These are phyloP conservation scores for Smithornis capensis DNA, from an alignment of 2,113 vertebrate genomes.

Conservation along the genomic window DNA sequence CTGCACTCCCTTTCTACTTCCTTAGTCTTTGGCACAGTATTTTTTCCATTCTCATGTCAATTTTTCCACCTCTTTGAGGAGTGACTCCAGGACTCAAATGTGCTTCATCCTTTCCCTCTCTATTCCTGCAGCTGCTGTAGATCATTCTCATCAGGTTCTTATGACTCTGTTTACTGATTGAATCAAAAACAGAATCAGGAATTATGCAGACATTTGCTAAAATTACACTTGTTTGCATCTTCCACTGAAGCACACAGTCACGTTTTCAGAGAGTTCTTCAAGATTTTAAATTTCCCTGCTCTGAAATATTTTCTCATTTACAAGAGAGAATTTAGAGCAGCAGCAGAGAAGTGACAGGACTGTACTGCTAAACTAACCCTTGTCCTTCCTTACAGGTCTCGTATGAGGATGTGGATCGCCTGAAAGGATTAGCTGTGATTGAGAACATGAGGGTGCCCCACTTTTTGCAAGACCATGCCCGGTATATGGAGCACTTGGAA, in stretches of 20 bases:
- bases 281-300: neutral
- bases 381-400: constrained; percentile 79
- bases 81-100: neutral
- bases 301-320: neutral
- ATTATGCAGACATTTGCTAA: neutral
- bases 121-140: neutral
- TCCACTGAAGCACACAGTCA: neutral
- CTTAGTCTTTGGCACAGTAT: neutral
- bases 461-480: constrained; percentile 85
- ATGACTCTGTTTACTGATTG: neutral
- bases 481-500: constrained; percentile 85
- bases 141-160: neutral
- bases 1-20: neutral
- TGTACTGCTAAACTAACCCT: neutral
- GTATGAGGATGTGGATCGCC: constrained; percentile 88
- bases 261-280: neutral
- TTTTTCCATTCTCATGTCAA: neutral
- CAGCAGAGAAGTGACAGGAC: neutral
- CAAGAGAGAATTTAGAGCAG: neutral
- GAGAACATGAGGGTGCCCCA: constrained; percentile 88
- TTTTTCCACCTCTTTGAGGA: neutral
- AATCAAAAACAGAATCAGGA: neutral
- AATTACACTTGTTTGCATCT: neutral
- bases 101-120: neutral
- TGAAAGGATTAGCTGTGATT: constrained; percentile 80